A percentile compares a stretch with the other conserved stretches of the same genome.
Evolutionary conservation across 2,888 invertebrate species (phyloP).

Genomic region (Emmelina monodactyla): DNA sequence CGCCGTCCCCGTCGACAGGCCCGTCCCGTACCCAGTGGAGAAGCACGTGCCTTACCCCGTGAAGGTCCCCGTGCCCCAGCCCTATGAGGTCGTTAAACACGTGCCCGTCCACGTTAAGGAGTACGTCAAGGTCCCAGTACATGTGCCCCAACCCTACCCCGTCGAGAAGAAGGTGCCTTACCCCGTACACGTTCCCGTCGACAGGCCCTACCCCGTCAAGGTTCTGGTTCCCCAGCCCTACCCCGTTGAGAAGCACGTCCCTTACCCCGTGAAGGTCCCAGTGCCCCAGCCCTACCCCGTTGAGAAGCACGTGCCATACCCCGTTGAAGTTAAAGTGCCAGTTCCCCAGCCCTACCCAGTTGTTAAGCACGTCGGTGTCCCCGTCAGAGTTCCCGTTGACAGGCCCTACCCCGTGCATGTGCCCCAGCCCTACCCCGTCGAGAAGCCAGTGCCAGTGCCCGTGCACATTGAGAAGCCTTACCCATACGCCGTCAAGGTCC

Average conservation of each 20-base stretch:
- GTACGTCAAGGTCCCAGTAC: constrained; percentile 79
- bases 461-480: constrained; percentile 71
- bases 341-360: constrained; percentile 80
- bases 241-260: constrained; percentile 79
- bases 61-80: constrained; percentile 73
- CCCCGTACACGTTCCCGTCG: constrained; percentile 75
- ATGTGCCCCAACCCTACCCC: constrained; percentile 79
- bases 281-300: constrained; percentile 82
- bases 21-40: constrained; percentile 70
- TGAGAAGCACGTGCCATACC: constrained; percentile 76
- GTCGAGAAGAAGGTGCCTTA: constrained; percentile 80
- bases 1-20: constrained; percentile 71
- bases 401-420: constrained; percentile 75
- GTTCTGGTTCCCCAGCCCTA: constrained; percentile 81
- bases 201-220: constrained; percentile 81
- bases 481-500: constrained; percentile 69
- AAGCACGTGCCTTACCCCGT: constrained; percentile 74
- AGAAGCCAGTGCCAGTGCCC: constrained; percentile 69
- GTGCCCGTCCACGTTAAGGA: constrained; percentile 79
- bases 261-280: constrained; percentile 76
- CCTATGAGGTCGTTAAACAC: constrained; percentile 75
- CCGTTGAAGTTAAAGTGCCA: constrained; percentile 76
- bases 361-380: constrained; percentile 68
- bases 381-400: constrained; percentile 75
- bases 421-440: constrained; percentile 66